Conservation (phyloP, 2,113 vertebrate species). For the Aphyosemion australe region DNA sequence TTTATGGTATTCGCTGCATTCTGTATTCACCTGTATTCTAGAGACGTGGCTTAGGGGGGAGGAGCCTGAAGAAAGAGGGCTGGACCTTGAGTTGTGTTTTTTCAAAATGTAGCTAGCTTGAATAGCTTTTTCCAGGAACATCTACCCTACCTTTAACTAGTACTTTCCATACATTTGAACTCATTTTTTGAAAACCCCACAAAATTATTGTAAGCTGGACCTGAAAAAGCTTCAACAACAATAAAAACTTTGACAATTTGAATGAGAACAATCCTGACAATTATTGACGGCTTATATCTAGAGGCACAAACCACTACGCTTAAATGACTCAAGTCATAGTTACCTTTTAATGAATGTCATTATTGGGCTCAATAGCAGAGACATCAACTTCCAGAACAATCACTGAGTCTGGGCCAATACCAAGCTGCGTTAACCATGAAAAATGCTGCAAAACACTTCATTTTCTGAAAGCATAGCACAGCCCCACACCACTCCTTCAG, state of each 20-base stretch:
- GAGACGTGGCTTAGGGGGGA: too few species aligned
- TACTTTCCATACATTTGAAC: too few species aligned
- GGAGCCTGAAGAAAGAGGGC: too few species aligned
- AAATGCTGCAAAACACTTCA: slow-evolving; percentile 15
- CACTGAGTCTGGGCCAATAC: slow-evolving; percentile 2
- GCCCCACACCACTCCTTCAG: not conserved
- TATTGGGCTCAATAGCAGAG: slow-evolving; percentile 26
- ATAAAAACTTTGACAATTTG: slow-evolving; percentile 9
- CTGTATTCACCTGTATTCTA: too few species aligned
- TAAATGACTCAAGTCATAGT: slow-evolving; percentile 24
- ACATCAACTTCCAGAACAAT: slow-evolving; percentile 27
- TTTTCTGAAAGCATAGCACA: slow-evolving; percentile 20
- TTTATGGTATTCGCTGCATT: too few species aligned
- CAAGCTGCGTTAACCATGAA: slow-evolving; percentile 25
- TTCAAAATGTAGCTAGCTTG: too few species aligned
- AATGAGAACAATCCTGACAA: slow-evolving; percentile 15
- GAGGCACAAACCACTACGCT: not conserved
- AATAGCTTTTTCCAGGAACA: too few species aligned
- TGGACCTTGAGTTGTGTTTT: too few species aligned
- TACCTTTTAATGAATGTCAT: slow-evolving; percentile 25
- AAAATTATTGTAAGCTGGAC: not conserved
- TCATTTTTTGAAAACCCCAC: slow-evolving; percentile 13
- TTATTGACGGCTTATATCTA: not conserved
- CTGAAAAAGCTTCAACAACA: slow-evolving; percentile 14
- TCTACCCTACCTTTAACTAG: too few species aligned